A percentile compares a stretch with the other conserved stretches of the same genome.
Conservation (phyloP, 2,888 invertebrate genomes). For the Cheilosia impressa region DNA sequence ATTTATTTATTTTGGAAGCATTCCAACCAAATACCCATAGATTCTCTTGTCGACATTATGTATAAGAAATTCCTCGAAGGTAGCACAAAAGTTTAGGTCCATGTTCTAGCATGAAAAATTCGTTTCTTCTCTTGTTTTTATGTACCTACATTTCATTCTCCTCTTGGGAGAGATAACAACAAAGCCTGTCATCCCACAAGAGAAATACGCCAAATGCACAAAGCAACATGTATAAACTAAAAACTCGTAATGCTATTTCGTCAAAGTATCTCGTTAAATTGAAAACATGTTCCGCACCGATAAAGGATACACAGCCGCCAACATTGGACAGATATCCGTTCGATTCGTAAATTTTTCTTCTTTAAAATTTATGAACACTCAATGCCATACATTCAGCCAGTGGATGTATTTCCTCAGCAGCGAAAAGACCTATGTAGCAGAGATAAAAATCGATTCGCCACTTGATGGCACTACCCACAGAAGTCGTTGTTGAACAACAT, state of each 20-base stretch:
- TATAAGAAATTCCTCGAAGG: neutral
- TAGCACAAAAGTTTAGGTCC: neutral
- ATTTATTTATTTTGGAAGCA: neutral
- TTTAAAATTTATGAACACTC: conserved; percentile 58
- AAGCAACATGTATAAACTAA: conserved; percentile 26
- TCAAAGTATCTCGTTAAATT: conserved; percentile 54
- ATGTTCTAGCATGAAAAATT: neutral
- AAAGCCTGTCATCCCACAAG: neutral
- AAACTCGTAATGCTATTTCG: conserved; percentile 8
- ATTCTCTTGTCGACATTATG: neutral
- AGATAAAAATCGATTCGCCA: conserved; percentile 58
- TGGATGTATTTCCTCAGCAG: conserved; percentile 19
- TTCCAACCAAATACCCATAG: neutral
- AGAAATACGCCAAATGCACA: neutral
- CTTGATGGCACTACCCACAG: conserved; percentile 24
- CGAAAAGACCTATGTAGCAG: conserved; percentile 14
- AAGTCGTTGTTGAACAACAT: conserved; percentile 20
- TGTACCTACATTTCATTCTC: conserved; percentile 5
- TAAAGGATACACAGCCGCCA: conserved; percentile 20
- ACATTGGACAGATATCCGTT: conserved; percentile 23
- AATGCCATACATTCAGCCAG: conserved; percentile 49
- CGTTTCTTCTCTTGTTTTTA: neutral
- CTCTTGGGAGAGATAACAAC: conserved; percentile 11
- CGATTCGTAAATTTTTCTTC: conserved; percentile 1
- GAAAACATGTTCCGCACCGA: conserved; percentile 28